These are phyloP conservation scores for Gryon sp. DNA, from an alignment of 1,140 invertebrate species.

Conservation along the genomic window DNA sequence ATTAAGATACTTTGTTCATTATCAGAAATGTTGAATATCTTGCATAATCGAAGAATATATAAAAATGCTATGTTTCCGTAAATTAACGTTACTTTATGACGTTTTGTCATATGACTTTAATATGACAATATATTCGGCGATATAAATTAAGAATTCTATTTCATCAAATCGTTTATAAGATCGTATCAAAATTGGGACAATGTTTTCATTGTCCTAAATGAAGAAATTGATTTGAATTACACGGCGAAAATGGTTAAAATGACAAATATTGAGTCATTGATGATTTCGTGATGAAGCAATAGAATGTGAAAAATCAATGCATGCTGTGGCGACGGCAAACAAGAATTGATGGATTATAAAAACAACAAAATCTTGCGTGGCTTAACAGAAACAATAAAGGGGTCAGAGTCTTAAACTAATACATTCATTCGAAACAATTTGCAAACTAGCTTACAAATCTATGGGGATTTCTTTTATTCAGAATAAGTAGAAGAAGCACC, in stretches of 20 bases:
- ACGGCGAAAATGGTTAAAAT: constrained; percentile 29
- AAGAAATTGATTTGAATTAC: constrained; percentile 32
- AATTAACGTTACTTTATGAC: too few species aligned
- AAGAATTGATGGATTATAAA: constrained; percentile 56
- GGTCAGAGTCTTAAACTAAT: constrained; percentile 38
- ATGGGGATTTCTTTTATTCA: constrained; percentile 66
- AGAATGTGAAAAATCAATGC: constrained; percentile 75
- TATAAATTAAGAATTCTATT: too few species aligned
- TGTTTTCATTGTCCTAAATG: constrained; percentile 5
- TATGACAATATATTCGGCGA: too few species aligned
- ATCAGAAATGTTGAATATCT: too few species aligned
- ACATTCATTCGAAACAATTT: constrained; percentile 74
- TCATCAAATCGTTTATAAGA: too few species aligned
- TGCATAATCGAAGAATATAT: too few species aligned
- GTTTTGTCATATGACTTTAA: too few species aligned
- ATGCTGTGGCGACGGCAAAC: constrained; percentile 62
- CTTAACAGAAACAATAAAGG: constrained; percentile 51
- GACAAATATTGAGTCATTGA: constrained; percentile 23
- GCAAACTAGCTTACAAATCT: constrained; percentile 68
- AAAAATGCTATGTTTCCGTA: too few species aligned
- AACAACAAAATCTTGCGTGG: constrained; percentile 20
- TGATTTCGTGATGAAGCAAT: constrained; percentile 74
- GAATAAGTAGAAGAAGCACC: constrained; percentile 32
- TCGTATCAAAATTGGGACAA: too few species aligned
- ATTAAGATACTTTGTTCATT: too few species aligned